Evolutionary conservation across 1,140 invertebrate species (phyloP), one percentile per base, ranked within the genome.

Genomic region (Cecropterus lyciades): DNA sequence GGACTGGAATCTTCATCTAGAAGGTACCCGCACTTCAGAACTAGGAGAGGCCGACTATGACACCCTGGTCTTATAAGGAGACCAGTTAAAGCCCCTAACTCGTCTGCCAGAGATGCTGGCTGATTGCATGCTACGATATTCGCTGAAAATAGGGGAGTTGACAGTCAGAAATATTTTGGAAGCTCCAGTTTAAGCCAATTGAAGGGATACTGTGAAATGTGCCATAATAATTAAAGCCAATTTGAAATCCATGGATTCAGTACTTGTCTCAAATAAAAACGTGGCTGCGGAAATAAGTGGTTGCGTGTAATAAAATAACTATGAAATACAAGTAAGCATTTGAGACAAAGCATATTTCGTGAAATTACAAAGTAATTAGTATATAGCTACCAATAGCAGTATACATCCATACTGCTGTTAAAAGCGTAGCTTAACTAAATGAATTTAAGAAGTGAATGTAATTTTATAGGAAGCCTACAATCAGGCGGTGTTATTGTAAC

Each of bases 1-100:
- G 96, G 96, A 55, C 96, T 97, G 33, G 95, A 96, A 74, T 97
- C 96, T 80, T 96, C 96, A 73, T 97, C 96, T 72, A 96, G 93
- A 10, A 97, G 86, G 82, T 96, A 95, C 37, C 94, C 94, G 72
- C 95, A 96, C 84, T 97, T 97, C 57, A 97, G 93, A 62, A 97
- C 94, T 37, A 96, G 89, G 63, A 97, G 93, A 33, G 96, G 96
- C 70, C 94, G 87, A 27, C 79, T 85, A 67, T 91, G 89, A 66
- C 83, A 86, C 53, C 80, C 89, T 70, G 84, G 91, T 64, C 84
- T 75, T 46, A 81, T 77, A 42, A 89, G 75, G 13, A 85, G 75
- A 17, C 86, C 93, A 65, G 82, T 87, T 73, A 87, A 69, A 56
- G 83, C 82, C 56, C 77, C 84, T 65, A 96, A 88, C 79, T 96